These are phyloP conservation scores for Acanthurus leucopareius DNA, from an alignment of 2,797 vertebrate species.

Conservation along the genomic window DNA sequence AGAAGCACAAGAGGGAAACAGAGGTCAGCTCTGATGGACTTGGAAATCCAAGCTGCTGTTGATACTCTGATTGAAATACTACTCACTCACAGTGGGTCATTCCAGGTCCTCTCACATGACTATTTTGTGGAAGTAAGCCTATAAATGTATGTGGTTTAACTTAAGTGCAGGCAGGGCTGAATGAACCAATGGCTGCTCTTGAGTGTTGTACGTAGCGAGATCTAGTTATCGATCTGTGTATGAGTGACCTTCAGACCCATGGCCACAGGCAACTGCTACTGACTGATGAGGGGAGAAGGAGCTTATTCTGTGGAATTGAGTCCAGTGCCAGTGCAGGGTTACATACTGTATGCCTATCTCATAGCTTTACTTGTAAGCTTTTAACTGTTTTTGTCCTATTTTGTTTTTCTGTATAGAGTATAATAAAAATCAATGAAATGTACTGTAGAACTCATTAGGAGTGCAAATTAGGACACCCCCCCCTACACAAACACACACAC, in stretches of 20 bases:
- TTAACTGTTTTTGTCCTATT: too few relatives aligned
- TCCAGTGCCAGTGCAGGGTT: constrained; percentile 12
- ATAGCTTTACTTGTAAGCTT: not conserved
- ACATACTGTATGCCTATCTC: constrained; percentile 19
- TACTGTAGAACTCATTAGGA: not conserved
- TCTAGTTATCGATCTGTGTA: constrained; percentile 69
- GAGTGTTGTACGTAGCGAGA: constrained; percentile 54
- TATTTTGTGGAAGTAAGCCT: constrained; percentile 5
- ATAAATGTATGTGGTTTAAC: constrained; percentile 25
- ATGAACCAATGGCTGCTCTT: constrained; percentile 38
- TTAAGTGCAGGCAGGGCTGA: constrained; percentile 43
- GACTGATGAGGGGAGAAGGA: constrained; percentile 45
- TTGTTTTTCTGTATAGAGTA: not conserved
- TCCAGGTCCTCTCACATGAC: constrained; percentile 12
- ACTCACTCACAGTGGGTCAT: constrained; percentile 38
- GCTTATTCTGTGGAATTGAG: constrained; percentile 3
- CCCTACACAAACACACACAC: too few relatives aligned
- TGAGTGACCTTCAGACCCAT: constrained; percentile 79
- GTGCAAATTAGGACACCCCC: not conserved
- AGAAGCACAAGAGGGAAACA: constrained; percentile 37
- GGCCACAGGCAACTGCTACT: constrained; percentile 48
- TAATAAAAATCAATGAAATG: constrained; percentile 7
- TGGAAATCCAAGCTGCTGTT: constrained; percentile 50
- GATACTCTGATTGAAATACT: constrained; percentile 37
- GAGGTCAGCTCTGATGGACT: constrained; percentile 55